Evolutionary conservation across 2,797 vertebrate genomes (phyloP).

Genomic region (Gephyroberyx darwinii): DNA sequence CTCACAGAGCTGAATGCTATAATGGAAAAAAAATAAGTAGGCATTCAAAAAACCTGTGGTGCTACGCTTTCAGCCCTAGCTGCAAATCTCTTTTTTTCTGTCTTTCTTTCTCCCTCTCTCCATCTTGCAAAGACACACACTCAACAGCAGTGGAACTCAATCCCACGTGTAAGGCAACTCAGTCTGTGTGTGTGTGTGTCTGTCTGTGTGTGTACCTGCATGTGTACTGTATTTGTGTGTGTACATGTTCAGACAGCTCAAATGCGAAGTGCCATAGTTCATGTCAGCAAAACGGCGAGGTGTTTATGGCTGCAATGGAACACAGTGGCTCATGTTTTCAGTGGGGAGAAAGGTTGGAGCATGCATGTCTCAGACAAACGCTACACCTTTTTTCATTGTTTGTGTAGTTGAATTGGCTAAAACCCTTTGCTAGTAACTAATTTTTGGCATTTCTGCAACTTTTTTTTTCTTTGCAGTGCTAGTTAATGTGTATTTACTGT

Average conservation of each 20-base stretch:
- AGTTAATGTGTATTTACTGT: no score
- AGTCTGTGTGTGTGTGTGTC: slow-evolving; percentile 19
- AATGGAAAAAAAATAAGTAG: background rate
- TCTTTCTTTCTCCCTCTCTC: no score
- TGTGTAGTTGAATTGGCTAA: background rate
- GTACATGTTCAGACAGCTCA: slow-evolving; percentile 47
- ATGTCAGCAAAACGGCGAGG: slow-evolving; percentile 39
- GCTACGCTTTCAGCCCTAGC: background rate
- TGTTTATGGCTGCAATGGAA: slow-evolving; percentile 47
- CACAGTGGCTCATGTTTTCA: slow-evolving; percentile 19
- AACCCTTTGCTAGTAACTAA: background rate
- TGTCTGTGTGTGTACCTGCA: slow-evolving; percentile 16
- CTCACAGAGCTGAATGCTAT: background rate
- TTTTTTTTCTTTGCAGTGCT: no score
- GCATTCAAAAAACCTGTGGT: background rate
- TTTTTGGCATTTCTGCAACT: background rate
- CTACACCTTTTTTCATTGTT: background rate
- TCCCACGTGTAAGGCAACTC: slow-evolving; percentile 21
- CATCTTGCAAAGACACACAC: no score
- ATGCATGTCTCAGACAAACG: background rate
- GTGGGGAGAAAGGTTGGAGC: background rate
- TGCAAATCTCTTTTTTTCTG: no score
- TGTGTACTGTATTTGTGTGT: slow-evolving; percentile 25
- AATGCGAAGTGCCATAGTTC: slow-evolving; percentile 45
- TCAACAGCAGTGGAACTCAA: slow-evolving; percentile 31